phyloP scores from a whole-genome alignment of 1,140 invertebrate genomes.

The Augochlora pura region DNA sequence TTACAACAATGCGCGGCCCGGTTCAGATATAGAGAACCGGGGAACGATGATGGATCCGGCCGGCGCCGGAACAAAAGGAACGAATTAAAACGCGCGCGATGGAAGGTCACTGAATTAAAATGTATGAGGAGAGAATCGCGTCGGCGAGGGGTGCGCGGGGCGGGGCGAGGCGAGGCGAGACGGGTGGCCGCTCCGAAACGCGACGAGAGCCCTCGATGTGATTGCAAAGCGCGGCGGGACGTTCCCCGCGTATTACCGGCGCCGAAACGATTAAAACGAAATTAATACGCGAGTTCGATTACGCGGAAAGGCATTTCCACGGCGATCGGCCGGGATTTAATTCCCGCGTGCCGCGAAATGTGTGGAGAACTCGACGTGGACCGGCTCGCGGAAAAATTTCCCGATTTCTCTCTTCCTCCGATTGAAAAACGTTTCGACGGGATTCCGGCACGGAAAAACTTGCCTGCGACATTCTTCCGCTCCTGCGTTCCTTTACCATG shows the following conservation, averaged over 20 bases:
- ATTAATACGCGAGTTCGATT: slow-evolving; percentile 22
- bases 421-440: too few relatives aligned
- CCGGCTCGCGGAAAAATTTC: slow-evolving; percentile 2
- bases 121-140: slow-evolving; percentile 48
- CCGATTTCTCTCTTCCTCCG: too few relatives aligned
- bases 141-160: slow-evolving; percentile 24
- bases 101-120: slow-evolving; percentile 58
- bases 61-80: slow-evolving; percentile 56
- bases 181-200: too few relatives aligned
- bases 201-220: too few relatives aligned
- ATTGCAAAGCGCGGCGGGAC: neutral
- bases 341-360: neutral
- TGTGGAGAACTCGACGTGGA: neutral
- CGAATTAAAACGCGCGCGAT: slow-evolving; percentile 57
- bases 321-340: neutral
- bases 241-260: neutral
- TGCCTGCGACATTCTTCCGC: slow-evolving; percentile 1
- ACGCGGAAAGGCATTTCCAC: neutral
- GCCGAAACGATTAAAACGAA: slow-evolving; percentile 19
- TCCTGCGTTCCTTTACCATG: too few relatives aligned
- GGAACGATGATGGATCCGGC: slow-evolving; percentile 58
- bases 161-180: too few relatives aligned
- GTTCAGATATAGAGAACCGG: slow-evolving; percentile 34
- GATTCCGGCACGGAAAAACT: neutral
- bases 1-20: slow-evolving; percentile 47